phyloP scores from a whole-genome alignment of 2,113 vertebrate genomes.

The Hippopotamus amphibius region DNA sequence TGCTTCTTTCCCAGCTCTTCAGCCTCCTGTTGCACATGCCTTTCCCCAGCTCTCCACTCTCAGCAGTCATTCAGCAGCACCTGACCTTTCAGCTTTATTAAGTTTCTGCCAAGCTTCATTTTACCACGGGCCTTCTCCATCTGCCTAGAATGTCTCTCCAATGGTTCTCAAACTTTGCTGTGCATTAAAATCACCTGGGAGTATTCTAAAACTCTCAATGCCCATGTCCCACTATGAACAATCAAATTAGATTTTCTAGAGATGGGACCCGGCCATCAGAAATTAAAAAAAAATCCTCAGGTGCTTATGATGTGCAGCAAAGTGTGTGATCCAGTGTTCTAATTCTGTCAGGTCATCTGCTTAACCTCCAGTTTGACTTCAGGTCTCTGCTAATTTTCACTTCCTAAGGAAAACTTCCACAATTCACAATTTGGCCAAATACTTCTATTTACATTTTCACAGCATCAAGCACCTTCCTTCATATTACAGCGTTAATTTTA shows the following conservation, averaged over 20 bases:
- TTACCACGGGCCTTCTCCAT: background rate
- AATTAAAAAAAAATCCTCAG: background rate
- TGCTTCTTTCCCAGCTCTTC: too few relatives aligned
- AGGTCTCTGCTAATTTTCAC: background rate
- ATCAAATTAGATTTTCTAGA: background rate
- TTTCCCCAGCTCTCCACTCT: background rate
- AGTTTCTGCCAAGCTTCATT: background rate
- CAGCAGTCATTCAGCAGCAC: background rate
- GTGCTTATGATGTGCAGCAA: background rate
- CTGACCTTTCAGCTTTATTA: background rate
- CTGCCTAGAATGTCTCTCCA: background rate
- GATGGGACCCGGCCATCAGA: background rate
- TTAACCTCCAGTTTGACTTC: background rate
- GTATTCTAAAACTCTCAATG: background rate
- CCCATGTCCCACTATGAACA: background rate
- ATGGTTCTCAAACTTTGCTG: background rate
- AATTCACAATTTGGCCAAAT: background rate
- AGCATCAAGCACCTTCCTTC: background rate
- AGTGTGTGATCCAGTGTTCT: background rate
- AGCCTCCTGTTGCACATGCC: rapidly evolving
- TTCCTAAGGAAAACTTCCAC: background rate
- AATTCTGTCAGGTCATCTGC: background rate
- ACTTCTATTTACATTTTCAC: background rate
- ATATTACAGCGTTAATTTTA: background rate
- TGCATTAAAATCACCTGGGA: background rate